These are phyloP conservation scores for Aleiodes leptofemur DNA, from an alignment of 2,888 invertebrate genomes.

Conservation along the genomic window DNA sequence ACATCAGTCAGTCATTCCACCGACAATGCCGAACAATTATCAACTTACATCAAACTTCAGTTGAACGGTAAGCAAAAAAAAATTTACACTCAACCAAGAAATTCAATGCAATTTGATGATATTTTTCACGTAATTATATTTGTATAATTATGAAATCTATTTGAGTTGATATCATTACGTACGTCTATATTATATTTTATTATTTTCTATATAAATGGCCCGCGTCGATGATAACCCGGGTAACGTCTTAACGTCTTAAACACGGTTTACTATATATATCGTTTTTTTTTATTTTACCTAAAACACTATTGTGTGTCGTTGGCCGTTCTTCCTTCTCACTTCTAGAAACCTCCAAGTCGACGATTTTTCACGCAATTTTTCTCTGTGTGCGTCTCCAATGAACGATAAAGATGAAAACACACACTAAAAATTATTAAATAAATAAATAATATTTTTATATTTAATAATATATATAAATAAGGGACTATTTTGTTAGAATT, in stretches of 20 bases:
- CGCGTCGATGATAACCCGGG: neutral
- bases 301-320: slow-evolving; percentile 21
- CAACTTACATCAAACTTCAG: neutral
- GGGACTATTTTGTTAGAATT: neutral
- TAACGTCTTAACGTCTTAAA: neutral
- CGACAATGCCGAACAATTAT: slow-evolving; percentile 19
- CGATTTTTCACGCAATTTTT: slow-evolving; percentile 2
- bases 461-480: neutral
- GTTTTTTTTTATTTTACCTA: neutral
- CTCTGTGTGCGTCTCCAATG: slow-evolving; percentile 20
- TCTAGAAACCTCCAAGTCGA: slow-evolving; percentile 40
- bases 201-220: neutral
- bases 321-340: slow-evolving; percentile 25
- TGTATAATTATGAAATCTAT: neutral
- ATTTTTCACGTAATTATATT: neutral
- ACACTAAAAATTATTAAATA: slow-evolving; percentile 12
- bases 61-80: neutral
- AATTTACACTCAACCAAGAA: neutral
- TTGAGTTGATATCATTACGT: slow-evolving; percentile 4
- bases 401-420: neutral
- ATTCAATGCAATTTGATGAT: neutral
- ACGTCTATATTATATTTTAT: neutral
- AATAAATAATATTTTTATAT: neutral
- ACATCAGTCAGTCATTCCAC: slow-evolving; percentile 1
- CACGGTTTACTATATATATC: slow-evolving; percentile 8